phyloP scores from a whole-genome alignment of 2,113 vertebrate genomes.

The Recurvirostra avosetta region DNA sequence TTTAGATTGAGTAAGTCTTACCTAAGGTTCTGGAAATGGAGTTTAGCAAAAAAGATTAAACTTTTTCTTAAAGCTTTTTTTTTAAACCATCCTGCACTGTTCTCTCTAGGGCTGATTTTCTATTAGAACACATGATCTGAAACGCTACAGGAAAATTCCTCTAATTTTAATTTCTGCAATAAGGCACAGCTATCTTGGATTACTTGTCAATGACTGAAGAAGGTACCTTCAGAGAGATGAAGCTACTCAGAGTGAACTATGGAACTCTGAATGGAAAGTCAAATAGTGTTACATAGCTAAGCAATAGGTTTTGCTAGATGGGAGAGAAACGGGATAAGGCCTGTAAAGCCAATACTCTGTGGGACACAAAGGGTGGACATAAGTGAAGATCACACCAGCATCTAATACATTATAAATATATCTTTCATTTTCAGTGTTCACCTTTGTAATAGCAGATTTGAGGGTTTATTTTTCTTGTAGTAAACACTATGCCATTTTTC shows the following conservation, averaged over 20 bases:
- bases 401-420: background rate
- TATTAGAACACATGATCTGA: background rate
- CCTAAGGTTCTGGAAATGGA: background rate
- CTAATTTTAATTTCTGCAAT: background rate
- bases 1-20: background rate
- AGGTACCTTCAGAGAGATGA: background rate
- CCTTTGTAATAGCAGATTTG: background rate
- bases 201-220: background rate
- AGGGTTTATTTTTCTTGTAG: background rate
- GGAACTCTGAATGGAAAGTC: background rate
- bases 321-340: background rate
- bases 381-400: background rate
- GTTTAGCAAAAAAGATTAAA: background rate
- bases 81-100: background rate
- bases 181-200: background rate
- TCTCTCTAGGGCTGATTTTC: background rate
- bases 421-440: background rate
- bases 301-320: background rate
- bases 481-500: background rate
- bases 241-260: background rate
- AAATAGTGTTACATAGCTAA: background rate
- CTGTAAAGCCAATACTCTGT: background rate
- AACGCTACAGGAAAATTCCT: background rate
- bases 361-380: background rate
- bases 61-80: background rate